A percentile compares a stretch with the other conserved stretches of the same genome.
Conservation (phyloP, 2,113 vertebrate genomes). For the Haemorhous mexicanus region DNA sequence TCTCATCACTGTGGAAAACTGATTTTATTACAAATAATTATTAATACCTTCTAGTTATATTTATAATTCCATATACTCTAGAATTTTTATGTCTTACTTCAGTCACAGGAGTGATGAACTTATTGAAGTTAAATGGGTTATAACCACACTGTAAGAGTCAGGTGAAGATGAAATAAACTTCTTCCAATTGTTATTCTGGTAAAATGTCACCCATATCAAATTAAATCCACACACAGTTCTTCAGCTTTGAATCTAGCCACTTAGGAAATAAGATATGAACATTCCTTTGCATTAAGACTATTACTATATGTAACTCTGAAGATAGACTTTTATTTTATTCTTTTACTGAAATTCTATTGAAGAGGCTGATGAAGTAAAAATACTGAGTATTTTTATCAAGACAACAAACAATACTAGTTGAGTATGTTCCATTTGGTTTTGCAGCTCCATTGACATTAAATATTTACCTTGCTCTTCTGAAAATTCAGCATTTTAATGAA, state of each 20-base stretch:
- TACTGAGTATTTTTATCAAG: neutral
- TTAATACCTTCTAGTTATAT: neutral
- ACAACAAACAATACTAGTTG: neutral
- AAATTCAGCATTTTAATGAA: conserved; percentile 32
- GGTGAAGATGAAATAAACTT: conserved; percentile 53
- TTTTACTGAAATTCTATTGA: neutral
- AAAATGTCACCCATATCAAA: conserved; percentile 45
- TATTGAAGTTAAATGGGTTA: conserved; percentile 33
- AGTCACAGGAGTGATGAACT: neutral
- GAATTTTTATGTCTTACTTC: neutral
- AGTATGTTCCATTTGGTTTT: neutral
- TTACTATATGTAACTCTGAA: neutral
- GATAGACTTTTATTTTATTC: neutral
- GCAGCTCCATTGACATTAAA: neutral
- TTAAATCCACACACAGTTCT: neutral
- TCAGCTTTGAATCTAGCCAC: neutral
- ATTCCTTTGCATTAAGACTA: neutral
- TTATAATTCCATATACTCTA: neutral
- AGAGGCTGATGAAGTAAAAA: neutral
- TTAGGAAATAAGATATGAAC: neutral
- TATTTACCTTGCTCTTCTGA: conserved; percentile 18
- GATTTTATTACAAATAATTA: neutral
- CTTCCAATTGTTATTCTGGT: neutral
- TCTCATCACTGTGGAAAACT: neutral
- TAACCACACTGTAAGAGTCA: conserved; percentile 40